phyloP scores from a whole-genome alignment of 2,888 invertebrate species.

The Dolichopus griseipennis region DNA sequence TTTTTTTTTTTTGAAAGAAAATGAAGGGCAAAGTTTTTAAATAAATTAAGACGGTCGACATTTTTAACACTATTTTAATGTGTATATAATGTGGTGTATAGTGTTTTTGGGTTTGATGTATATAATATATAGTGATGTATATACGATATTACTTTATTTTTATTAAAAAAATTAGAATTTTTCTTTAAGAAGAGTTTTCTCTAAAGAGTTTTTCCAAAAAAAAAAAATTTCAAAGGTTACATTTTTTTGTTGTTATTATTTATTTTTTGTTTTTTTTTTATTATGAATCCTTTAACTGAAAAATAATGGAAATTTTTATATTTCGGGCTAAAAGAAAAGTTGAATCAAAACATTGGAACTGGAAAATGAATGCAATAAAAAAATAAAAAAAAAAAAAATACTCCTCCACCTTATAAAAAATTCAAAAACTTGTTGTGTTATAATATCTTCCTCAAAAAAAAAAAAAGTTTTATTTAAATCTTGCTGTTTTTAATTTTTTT shows the following conservation, averaged over 20 bases:
- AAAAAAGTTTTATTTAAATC: not conserved
- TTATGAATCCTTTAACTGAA: no score
- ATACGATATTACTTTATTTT: not conserved
- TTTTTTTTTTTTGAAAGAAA: not conserved
- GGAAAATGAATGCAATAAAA: not conserved
- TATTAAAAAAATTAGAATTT: no score
- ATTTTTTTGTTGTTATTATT: not conserved
- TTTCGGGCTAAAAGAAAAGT: no score
- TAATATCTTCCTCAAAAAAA: no score
- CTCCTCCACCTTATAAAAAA: not conserved
- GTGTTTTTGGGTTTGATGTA: no score
- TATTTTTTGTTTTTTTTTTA: not conserved
- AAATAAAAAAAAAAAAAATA: no score
- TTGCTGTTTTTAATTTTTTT: not conserved
- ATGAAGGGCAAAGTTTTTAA: not conserved
- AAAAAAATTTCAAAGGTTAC: not conserved
- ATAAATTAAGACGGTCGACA: slow-evolving; percentile 3
- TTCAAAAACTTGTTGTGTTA: not conserved
- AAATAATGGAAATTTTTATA: no score
- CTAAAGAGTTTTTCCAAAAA: not conserved
- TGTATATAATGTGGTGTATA: no score
- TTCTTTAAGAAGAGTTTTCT: not conserved
- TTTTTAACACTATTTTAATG: not conserved
- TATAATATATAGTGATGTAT: no score
- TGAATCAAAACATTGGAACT: no score